A percentile compares a stretch with the other conserved stretches of the same genome.
These are phyloP conservation scores for Galeopterus variegatus DNA, from an alignment of 2,113 vertebrate genomes.

Conservation along the genomic window DNA sequence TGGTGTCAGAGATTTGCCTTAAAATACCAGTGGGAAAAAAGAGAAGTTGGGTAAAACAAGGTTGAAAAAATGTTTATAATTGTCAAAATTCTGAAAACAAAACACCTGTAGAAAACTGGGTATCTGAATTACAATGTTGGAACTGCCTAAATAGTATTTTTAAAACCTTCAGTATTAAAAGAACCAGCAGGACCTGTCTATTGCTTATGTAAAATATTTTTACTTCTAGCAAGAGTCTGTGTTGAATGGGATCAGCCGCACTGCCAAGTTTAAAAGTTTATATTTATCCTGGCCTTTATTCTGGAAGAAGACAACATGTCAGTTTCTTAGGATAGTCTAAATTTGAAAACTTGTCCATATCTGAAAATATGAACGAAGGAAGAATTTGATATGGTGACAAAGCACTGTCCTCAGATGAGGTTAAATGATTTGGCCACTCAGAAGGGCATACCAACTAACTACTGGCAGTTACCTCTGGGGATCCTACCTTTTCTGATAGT, in stretches of 20 bases:
- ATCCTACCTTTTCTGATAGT: not conserved
- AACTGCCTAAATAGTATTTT: not conserved
- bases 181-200: constrained; percentile 72
- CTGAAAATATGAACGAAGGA: constrained; percentile 35
- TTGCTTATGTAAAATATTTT: constrained; percentile 63
- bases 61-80: not conserved
- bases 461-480: not conserved
- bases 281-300: constrained; percentile 17
- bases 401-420: not conserved
- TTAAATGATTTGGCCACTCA: not conserved
- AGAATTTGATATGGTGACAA: constrained; percentile 11
- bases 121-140: not conserved
- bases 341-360: constrained; percentile 22
- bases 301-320: not conserved
- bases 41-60: not conserved
- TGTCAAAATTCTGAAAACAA: constrained; percentile 32
- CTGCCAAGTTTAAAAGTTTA: not conserved
- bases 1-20: not conserved
- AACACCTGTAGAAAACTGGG: not conserved
- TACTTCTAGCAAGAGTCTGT: constrained; percentile 43
- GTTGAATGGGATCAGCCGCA: constrained; percentile 70
- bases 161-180: not conserved
- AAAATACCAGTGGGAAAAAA: not conserved
- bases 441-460: not conserved
- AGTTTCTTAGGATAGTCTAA: not conserved